These are phyloP conservation scores for Hypolimnas misippus DNA, from an alignment of 2,888 invertebrate genomes.

Conservation along the genomic window DNA sequence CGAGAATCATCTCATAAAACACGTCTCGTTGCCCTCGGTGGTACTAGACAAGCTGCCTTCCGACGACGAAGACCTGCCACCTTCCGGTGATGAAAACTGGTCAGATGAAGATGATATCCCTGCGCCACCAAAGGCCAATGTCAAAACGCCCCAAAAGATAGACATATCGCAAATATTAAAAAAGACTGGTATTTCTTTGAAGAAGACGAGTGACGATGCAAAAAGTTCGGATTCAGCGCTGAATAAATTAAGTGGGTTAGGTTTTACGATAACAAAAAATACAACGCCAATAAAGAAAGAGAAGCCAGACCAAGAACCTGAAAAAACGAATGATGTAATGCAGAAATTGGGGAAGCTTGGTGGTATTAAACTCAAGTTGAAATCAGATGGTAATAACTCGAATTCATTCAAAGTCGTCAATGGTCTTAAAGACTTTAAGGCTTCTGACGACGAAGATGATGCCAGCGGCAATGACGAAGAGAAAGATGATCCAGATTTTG, in stretches of 20 bases:
- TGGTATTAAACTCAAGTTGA: conserved; percentile 76
- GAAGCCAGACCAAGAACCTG: conserved; percentile 50
- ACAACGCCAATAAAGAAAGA: conserved; percentile 70
- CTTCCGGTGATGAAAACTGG: conserved; percentile 75
- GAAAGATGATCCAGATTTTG: conserved; percentile 58
- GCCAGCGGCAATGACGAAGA: conserved; percentile 62
- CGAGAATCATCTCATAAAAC: conserved; percentile 80
- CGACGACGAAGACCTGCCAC: conserved; percentile 75
- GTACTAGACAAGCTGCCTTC: conserved; percentile 79
- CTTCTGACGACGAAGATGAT: conserved; percentile 72
- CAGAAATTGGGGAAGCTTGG: conserved; percentile 73
- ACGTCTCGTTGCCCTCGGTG: conserved; percentile 82
- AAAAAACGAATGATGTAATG: conserved; percentile 60
- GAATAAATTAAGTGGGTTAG: conserved; percentile 74
- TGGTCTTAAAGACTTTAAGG: conserved; percentile 74
- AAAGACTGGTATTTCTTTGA: conserved; percentile 68
- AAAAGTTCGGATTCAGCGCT: conserved; percentile 63
- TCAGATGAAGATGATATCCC: conserved; percentile 71
- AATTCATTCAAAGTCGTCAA: conserved; percentile 76
- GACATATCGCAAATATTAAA: conserved; percentile 73
- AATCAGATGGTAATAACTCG: conserved; percentile 70
- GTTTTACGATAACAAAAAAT: conserved; percentile 76
- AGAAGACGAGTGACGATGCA: conserved; percentile 57
- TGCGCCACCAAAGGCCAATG: conserved; percentile 48
- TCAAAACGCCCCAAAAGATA: conserved; percentile 70